Percentiles rank a stretch among this genome's conserved stretches.
Evolutionary conservation across 2,113 vertebrate species (phyloP).

Genomic region (Formicarius rufipectus): DNA sequence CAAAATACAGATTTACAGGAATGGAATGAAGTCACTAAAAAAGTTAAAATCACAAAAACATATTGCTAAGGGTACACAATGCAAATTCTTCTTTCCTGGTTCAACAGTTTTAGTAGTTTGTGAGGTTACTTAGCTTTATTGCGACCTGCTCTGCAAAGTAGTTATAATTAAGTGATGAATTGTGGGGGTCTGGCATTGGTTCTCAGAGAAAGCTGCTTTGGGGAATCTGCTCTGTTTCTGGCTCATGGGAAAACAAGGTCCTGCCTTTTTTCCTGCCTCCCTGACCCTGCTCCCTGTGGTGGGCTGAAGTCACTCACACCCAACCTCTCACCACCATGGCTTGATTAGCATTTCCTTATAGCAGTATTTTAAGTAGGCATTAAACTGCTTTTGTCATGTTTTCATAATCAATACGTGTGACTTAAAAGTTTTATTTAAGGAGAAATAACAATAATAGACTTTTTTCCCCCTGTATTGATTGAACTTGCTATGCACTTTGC

Average conservation of each 20-base stretch:
- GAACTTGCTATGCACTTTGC: not conserved
- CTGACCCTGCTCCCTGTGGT: not conserved
- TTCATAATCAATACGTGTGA: not conserved
- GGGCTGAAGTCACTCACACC: not conserved
- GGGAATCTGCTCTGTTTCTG: not conserved
- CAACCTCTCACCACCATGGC: not conserved
- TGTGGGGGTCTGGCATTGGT: not conserved
- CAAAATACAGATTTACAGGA: constrained; percentile 41
- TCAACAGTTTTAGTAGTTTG: not conserved
- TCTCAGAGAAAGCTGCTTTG: not conserved
- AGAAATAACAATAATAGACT: not conserved
- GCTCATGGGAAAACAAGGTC: not conserved
- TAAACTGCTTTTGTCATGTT: not conserved
- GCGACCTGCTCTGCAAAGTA: not conserved
- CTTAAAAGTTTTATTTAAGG: not conserved
- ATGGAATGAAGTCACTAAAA: not conserved
- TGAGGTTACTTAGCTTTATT: not conserved
- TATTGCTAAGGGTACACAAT: not conserved
- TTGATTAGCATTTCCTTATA: not conserved
- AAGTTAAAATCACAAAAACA: constrained; percentile 18
- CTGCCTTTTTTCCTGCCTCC: not conserved
- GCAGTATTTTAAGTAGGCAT: not conserved
- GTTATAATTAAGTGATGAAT: not conserved
- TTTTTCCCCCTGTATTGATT: not conserved
- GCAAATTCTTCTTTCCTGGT: not conserved